A percentile compares a stretch with the other conserved stretches of the same genome.
Conservation (phyloP, 1,140 invertebrate species). For the Choristoneura fumiferana region DNA sequence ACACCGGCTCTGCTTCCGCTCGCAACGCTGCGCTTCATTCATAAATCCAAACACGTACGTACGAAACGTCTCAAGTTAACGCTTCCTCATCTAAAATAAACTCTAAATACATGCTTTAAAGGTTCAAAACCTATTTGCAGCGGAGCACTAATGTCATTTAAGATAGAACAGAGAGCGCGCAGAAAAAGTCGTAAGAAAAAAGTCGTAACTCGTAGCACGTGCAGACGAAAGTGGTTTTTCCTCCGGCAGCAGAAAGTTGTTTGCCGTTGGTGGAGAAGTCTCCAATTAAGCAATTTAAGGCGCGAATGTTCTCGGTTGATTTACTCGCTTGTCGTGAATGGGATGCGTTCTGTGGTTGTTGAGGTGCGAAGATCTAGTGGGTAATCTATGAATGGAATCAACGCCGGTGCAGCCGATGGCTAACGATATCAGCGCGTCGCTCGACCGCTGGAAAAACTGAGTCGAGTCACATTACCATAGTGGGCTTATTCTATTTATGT, state of each 20-base stretch:
- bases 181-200: constrained; percentile 69
- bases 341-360: constrained; percentile 63
- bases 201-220: constrained; percentile 56
- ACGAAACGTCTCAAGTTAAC: constrained; percentile 37
- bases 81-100: constrained; percentile 30
- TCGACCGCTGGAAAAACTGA: constrained; percentile 43
- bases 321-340: constrained; percentile 73
- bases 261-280: constrained; percentile 60
- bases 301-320: constrained; percentile 58
- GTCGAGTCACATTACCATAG: constrained; percentile 46
- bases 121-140: constrained; percentile 27
- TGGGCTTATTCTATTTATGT: constrained; percentile 1
- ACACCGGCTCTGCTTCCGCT: constrained; percentile 70
- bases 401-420: constrained; percentile 36
- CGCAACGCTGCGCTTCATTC: constrained; percentile 74
- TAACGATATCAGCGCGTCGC: constrained; percentile 38
- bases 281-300: constrained; percentile 51
- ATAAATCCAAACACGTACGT: constrained; percentile 55
- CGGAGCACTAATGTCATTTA: constrained; percentile 25
- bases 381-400: constrained; percentile 63
- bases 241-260: constrained; percentile 60
- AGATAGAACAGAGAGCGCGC: constrained; percentile 30
- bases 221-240: constrained; percentile 70
- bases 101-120: constrained; percentile 33
- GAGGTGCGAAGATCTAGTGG: constrained; percentile 69